These are phyloP conservation scores for Kradibia gibbosae DNA, from an alignment of 1,140 invertebrate species.

Conservation along the genomic window DNA sequence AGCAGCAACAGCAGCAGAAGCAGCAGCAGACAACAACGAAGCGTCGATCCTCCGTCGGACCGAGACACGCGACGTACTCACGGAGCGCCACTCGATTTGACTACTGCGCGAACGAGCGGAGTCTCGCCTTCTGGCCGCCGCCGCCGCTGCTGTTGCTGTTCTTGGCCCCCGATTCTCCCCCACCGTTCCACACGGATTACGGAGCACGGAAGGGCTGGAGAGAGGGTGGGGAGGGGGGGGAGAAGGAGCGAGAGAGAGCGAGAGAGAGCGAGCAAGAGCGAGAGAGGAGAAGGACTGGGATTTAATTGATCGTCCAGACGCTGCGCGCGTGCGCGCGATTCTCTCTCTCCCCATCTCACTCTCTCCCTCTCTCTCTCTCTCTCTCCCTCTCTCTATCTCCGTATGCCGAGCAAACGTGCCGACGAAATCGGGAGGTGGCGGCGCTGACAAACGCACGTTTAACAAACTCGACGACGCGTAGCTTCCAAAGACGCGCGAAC, in stretches of 20 bases:
- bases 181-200: too few species aligned
- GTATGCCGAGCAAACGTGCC: too few species aligned
- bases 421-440: neutral
- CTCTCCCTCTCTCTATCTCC: neutral
- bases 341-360: neutral
- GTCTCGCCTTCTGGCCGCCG: neutral
- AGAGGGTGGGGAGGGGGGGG: neutral
- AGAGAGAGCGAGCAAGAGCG: neutral
- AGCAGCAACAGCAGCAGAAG: neutral
- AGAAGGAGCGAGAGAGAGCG: neutral
- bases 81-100: neutral
- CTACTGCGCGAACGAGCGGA: neutral
- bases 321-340: constrained; percentile 39
- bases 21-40: neutral
- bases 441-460: neutral
- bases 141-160: neutral
- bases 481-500: too few species aligned
- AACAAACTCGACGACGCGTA: too few species aligned
- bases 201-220: too few species aligned
- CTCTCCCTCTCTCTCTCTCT: constrained; percentile 11
- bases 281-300: too few species aligned
- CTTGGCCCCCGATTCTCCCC: too few species aligned
- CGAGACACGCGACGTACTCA: neutral
- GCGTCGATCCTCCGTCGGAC: neutral
- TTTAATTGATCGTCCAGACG: constrained; percentile 34